Conservation (phyloP, 1,140 invertebrate genomes). For the Oreohelix idahoensis region DNA sequence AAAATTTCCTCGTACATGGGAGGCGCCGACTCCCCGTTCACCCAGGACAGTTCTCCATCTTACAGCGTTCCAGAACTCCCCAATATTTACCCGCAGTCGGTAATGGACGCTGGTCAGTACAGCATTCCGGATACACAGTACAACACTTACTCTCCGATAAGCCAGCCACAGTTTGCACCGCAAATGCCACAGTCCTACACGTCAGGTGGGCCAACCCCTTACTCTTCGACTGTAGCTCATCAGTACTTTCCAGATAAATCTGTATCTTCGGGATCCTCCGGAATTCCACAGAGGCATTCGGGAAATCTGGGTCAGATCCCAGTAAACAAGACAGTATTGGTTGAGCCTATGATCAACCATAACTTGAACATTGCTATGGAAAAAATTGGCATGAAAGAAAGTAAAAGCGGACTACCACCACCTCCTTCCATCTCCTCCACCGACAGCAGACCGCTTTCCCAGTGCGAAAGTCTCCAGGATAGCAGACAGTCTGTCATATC, state of each 20-base stretch:
- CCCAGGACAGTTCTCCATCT: slow-evolving; percentile 34
- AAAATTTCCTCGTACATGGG: slow-evolving; percentile 50
- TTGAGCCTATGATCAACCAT: slow-evolving; percentile 49
- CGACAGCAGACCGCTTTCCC: slow-evolving; percentile 49
- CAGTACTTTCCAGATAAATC: slow-evolving; percentile 27
- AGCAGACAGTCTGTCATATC: slow-evolving; percentile 67
- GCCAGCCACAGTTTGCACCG: slow-evolving; percentile 47
- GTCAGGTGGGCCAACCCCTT: slow-evolving; percentile 24
- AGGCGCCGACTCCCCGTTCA: slow-evolving; percentile 9
- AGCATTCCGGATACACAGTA: slow-evolving; percentile 46
- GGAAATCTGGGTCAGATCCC: slow-evolving; percentile 25
- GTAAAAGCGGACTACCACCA: slow-evolving; percentile 49
- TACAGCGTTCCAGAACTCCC: slow-evolving; percentile 43
- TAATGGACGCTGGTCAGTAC: slow-evolving; percentile 35
- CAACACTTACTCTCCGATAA: slow-evolving; percentile 38
- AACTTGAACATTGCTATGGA: slow-evolving; percentile 56
- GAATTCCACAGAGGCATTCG: slow-evolving; percentile 36
- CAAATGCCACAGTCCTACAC: slow-evolving; percentile 20
- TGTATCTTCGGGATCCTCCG: background rate
- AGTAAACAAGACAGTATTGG: slow-evolving; percentile 43
- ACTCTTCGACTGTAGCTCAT: slow-evolving; percentile 14
- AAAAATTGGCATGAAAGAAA: slow-evolving; percentile 53
- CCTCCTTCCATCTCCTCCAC: slow-evolving; percentile 35
- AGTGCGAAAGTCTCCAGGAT: slow-evolving; percentile 59
- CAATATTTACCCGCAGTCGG: slow-evolving; percentile 27